Evolutionary conservation across 2,113 vertebrate genomes (phyloP), one percentile per base, ranked within the genome.

Genomic region (Oxyura jamaicensis): DNA sequence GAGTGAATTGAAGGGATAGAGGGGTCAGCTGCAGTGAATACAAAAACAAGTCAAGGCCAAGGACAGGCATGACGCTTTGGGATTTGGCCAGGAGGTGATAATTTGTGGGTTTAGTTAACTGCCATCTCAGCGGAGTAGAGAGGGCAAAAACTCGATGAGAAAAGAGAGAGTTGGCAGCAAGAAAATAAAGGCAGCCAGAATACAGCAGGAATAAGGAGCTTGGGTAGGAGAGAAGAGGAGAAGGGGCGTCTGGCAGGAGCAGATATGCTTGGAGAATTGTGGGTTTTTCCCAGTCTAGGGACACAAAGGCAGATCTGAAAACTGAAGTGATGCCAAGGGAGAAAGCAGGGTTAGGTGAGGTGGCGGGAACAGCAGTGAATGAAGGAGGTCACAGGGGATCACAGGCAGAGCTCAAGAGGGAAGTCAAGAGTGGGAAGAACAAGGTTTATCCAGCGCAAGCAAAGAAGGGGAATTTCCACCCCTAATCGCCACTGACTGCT

Each of bases 71-170:
- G 77, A 85, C 1, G 55, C 92, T 76, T 80, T 97, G 96, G 91
- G 95, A 95, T 96, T 95, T 96, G 92, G 96, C 93, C 92, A 96
- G 91, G 78, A 96, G 81, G 90, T 82, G 96, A 97, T 92, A 96
- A 94, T 94, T 96, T 92, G 93, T 73, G 86, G 71, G 53, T 96
- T 96, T 96, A 94, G 90, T 88, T 74, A 94, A 92, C 55, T 79
- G 78, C n/a, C 93, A 92, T 95, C 95, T 96, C 95, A 89, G 74
- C 50, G 83, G 95, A 96, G 41, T 59, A 93, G 41, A 92, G 48
- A 88, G 83, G 93, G 89, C 80, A 95, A 83, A 96, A 96, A 94
- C 63, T 88, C 22, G 22, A 62, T 8, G 33, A 83, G 67, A 91
- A 94, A 93, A 84, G 76, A 63, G 41, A 83, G 69, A 95, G 53